Percentiles rank a stretch among this genome's conserved stretches.
phyloP scores from a whole-genome alignment of 1,140 invertebrate species.

The Polypedilum vanderplanki region DNA sequence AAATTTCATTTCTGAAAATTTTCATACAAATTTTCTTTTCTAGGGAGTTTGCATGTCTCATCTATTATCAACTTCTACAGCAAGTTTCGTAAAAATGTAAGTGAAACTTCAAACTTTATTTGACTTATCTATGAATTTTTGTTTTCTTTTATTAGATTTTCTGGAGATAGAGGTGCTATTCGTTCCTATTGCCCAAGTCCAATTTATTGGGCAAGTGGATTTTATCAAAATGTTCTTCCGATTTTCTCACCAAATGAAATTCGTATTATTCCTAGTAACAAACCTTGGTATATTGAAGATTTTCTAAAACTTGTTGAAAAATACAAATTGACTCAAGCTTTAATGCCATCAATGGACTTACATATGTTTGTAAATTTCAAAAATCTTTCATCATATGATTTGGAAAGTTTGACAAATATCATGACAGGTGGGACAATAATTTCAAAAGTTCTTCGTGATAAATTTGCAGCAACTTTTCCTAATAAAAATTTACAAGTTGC shows the following conservation, averaged over 20 bases:
- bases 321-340: conserved; percentile 36
- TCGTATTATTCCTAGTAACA: conserved; percentile 36
- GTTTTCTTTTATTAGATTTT: too few relatives aligned
- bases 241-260: conserved; percentile 35
- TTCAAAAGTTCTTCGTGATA: background rate
- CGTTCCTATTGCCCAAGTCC: conserved; percentile 31
- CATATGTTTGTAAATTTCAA: too few relatives aligned
- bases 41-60: too few relatives aligned
- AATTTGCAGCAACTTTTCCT: background rate
- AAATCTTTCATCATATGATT: too few relatives aligned
- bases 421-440: background rate
- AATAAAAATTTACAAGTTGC: background rate
- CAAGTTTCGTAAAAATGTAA: too few relatives aligned
- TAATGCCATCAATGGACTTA: conserved; percentile 29
- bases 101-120: too few relatives aligned
- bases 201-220: conserved; percentile 40
- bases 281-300: conserved; percentile 36
- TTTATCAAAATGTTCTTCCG: conserved; percentile 34
- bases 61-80: too few relatives aligned
- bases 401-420: too few relatives aligned
- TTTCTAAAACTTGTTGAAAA: conserved; percentile 35
- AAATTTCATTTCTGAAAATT: too few relatives aligned
- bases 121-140: too few relatives aligned
- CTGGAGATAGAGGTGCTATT: too few relatives aligned
- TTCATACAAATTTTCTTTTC: too few relatives aligned